Evolutionary conservation across 2,113 vertebrate genomes (phyloP).

Genomic region (Charadrius vociferus): DNA sequence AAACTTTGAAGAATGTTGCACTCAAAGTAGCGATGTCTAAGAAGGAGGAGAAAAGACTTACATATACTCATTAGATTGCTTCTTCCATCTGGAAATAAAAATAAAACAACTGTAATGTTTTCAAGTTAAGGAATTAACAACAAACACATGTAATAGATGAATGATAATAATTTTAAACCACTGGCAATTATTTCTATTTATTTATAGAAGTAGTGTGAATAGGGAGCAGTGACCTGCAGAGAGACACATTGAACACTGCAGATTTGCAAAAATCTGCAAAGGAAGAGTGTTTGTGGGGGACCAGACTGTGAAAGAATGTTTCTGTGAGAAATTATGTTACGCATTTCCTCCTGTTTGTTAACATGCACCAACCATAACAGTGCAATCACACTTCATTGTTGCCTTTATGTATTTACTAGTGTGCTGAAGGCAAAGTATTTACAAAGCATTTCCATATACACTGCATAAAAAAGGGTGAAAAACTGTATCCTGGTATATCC

Average conservation of each 20-base stretch:
- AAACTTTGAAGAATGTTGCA: neutral
- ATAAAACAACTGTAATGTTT: neutral
- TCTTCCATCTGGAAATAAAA: neutral
- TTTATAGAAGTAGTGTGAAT: neutral
- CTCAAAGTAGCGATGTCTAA: neutral
- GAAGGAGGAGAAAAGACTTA: neutral
- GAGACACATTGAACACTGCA: neutral
- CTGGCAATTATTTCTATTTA: constrained; percentile 24
- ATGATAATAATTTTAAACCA: neutral
- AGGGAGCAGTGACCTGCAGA: neutral
- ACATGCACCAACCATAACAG: neutral
- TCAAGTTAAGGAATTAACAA: neutral
- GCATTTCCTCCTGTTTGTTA: neutral
- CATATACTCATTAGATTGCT: fast-evolving
- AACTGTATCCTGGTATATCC: neutral
- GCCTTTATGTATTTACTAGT: neutral
- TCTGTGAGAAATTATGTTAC: neutral
- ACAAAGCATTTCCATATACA: neutral
- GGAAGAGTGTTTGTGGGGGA: neutral
- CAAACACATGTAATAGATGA: neutral
- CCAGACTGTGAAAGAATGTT: neutral
- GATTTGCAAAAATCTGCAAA: neutral
- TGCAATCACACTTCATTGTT: neutral
- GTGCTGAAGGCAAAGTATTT: neutral
- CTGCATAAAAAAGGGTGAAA: neutral